phyloP scores from a whole-genome alignment of 2,888 invertebrate genomes.

The Phlogophora meticulosa region DNA sequence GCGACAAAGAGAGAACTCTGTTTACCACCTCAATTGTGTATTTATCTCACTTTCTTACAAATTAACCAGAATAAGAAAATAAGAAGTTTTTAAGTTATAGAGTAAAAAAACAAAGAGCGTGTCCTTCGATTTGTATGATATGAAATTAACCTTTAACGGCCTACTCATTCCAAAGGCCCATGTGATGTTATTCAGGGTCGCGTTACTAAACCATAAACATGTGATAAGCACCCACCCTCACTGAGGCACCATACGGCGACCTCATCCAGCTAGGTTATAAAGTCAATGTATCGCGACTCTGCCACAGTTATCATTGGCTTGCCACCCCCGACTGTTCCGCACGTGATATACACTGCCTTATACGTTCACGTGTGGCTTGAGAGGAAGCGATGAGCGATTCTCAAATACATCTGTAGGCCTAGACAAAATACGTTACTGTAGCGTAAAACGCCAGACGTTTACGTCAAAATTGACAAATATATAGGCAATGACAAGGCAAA shows the following conservation, averaged over 20 bases:
- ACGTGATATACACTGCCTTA: slow-evolving; percentile 31
- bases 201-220: background rate
- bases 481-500: too few relatives aligned
- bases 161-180: background rate
- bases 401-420: background rate
- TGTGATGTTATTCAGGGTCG: background rate
- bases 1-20: too few relatives aligned
- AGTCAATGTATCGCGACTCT: slow-evolving; percentile 34
- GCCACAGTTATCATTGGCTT: slow-evolving; percentile 51
- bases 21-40: too few relatives aligned
- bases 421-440: too few relatives aligned
- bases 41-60: too few relatives aligned
- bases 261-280: slow-evolving; percentile 20
- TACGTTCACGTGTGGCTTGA: slow-evolving; percentile 22
- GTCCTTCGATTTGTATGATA: too few relatives aligned
- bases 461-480: too few relatives aligned
- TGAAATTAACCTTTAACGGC: background rate
- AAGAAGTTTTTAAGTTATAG: too few relatives aligned
- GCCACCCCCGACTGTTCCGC: slow-evolving; percentile 37
- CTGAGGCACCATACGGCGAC: background rate
- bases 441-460: too few relatives aligned
- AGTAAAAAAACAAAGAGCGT: too few relatives aligned
- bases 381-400: slow-evolving; percentile 38
- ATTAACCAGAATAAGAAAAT: too few relatives aligned
- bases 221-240: background rate